Conservation (phyloP, 2,888 invertebrate species). For the Cartodere bifasciata region DNA sequence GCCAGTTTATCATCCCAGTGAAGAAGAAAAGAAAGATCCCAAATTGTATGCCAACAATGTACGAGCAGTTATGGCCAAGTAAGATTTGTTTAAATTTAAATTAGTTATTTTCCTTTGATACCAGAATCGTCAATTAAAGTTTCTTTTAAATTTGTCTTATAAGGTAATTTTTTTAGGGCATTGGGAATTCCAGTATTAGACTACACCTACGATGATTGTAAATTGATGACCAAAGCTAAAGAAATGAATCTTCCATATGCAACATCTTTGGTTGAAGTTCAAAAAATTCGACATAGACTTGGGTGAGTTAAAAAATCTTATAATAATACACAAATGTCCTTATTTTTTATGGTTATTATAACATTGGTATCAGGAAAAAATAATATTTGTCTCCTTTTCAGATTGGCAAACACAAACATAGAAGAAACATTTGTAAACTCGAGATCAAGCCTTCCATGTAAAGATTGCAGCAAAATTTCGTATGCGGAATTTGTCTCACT, state of each 20-base stretch:
- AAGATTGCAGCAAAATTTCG: conserved; percentile 32
- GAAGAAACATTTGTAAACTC: conserved; percentile 40
- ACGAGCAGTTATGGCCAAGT: conserved; percentile 83
- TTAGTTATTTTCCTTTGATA: too few species aligned
- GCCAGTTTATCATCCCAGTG: conserved; percentile 80
- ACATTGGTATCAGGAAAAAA: too few species aligned
- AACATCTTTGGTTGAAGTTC: conserved; percentile 62
- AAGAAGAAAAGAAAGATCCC: conserved; percentile 74
- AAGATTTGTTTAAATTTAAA: conserved; percentile 29
- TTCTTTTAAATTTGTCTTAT: too few species aligned
- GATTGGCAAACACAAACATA: conserved; percentile 41
- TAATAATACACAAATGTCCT: too few species aligned
- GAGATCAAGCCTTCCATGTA: conserved; percentile 27
- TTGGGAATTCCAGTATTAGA: conserved; percentile 77
- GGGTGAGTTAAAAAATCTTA: conserved; percentile 43
- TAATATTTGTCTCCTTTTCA: conserved; percentile 23
- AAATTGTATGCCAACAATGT: conserved; percentile 86
- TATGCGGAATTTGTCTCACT: conserved; percentile 48
- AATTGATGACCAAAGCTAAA: conserved; percentile 72
- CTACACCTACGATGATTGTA: conserved; percentile 86
- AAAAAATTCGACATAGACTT: conserved; percentile 60
- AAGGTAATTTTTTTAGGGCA: conserved; percentile 45
- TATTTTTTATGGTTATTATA: too few species aligned
- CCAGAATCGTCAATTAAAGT: too few species aligned
- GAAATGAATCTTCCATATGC: conserved; percentile 68